Base-by-base conservation (phyloP, 2,113 vertebrate species). In the Gallinago media region DNA sequence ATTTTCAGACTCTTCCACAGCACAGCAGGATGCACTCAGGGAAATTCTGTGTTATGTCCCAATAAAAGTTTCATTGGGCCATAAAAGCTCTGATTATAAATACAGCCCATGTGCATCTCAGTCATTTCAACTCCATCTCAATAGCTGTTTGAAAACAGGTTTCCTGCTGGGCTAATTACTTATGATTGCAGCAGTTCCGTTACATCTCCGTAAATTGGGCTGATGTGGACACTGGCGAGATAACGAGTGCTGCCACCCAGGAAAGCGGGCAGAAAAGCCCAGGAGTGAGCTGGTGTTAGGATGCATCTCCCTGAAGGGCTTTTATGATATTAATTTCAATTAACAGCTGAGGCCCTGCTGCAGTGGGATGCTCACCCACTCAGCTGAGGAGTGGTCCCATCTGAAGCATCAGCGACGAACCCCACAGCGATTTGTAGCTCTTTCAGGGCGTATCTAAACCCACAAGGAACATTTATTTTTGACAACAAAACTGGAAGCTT, bases 101-200 rank as follows among this genome's bases (percentile, higher is more conserved):
- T 54, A 6, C 54, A 25, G 67, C 31, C 65, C 2, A 0, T 2
- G 58, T 7, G 0, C 34, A 0, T 1, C 5, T 10, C 42, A 2
- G 56, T 26, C 50, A 0, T 40, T 78, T 49, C 54, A 3, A 3
- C 74, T 89, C 59, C 49, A 9, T 23, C 87, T 44, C 67, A 31
- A 2, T 11, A 15, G 61, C 88, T 9, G 55, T 6, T 13, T 6
- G 82, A 44, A 58, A 54, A 1, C 68, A 11, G 20, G 3, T 7
- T 67, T 79, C 85, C 85, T 8, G 65, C 82, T 12, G 83, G 62
- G 93, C 54, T 56, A 40, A 76, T 31, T 20, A 12, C 61, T 9
- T 15, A 9, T 16, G 13, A 73, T 36, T 12, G 92, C 70, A 22
- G 87, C 38, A 14, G 20, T 9, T 81, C 55, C 9, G 2, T 27